Conservation (phyloP, 2,888 invertebrate species). For the Eristalis pertinax region DNA sequence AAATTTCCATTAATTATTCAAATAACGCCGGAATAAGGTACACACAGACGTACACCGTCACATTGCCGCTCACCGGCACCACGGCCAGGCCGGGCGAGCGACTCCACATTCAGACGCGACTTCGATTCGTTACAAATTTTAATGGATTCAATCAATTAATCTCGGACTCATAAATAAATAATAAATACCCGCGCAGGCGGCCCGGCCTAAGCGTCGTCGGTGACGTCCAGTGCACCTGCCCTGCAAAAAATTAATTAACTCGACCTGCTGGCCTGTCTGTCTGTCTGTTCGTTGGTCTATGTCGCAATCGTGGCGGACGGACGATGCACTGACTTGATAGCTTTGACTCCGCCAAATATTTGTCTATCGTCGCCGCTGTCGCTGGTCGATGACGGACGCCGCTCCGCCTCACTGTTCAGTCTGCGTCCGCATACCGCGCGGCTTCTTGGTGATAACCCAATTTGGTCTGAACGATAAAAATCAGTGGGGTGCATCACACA, state of each 20-base stretch:
- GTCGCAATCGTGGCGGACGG: not conserved
- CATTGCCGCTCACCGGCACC: no score
- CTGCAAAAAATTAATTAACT: conserved; percentile 61
- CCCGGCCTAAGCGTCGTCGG: conserved; percentile 46
- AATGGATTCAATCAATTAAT: conserved; percentile 72
- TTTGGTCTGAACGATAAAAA: conserved; percentile 49
- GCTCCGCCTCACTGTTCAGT: not conserved
- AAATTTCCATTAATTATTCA: conserved; percentile 72
- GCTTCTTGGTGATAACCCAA: conserved; percentile 58
- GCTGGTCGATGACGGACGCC: not conserved
- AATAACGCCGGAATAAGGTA: conserved; percentile 59
- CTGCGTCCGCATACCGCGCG: not conserved
- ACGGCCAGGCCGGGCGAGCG: no score
- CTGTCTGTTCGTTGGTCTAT: no score
- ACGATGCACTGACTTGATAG: conserved; percentile 13
- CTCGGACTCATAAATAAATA: conserved; percentile 70
- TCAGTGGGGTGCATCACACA: conserved; percentile 33
- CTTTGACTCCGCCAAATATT: conserved; percentile 36
- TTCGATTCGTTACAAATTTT: conserved; percentile 70
- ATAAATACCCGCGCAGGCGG: conserved; percentile 32
- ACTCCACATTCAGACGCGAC: conserved; percentile 56
- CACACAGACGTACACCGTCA: conserved; percentile 34
- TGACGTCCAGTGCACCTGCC: conserved; percentile 52
- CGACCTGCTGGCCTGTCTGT: conserved; percentile 35
- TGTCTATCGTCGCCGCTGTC: conserved; percentile 28